These are phyloP conservation scores for Pseudochromis fuscus DNA, from an alignment of 2,797 vertebrate species.

Conservation along the genomic window DNA sequence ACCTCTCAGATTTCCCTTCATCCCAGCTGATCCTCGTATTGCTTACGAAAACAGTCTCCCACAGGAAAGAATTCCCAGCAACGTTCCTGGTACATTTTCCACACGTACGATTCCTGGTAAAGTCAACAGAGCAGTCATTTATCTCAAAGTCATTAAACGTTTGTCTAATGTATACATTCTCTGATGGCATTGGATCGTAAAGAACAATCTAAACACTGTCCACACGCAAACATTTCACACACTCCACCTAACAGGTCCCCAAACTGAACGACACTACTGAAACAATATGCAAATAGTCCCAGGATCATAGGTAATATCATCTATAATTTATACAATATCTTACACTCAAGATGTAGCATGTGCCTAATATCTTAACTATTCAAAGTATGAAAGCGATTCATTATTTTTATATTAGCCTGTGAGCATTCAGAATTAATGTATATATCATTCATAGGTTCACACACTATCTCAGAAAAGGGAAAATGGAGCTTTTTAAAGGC, in stretches of 20 bases:
- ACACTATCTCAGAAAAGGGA: background rate
- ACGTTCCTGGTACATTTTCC: slow-evolving; percentile 89
- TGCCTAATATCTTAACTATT: slow-evolving; percentile 17
- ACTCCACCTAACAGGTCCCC: background rate
- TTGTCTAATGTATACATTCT: slow-evolving; percentile 7
- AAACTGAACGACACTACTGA: background rate
- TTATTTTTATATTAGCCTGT: background rate
- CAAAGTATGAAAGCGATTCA: background rate
- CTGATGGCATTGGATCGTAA: slow-evolving; percentile 1
- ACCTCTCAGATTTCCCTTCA: slow-evolving; percentile 69
- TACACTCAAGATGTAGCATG: background rate
- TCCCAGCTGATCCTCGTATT: slow-evolving; percentile 85
- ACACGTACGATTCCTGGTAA: slow-evolving; percentile 86
- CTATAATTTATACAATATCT: no score
- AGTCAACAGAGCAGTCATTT: slow-evolving; percentile 50
- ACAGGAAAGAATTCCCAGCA: slow-evolving; percentile 89
- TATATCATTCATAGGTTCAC: slow-evolving; percentile 11
- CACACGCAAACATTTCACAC: background rate
- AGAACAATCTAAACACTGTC: background rate
- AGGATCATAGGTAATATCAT: slow-evolving; percentile 19
- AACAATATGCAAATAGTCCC: slow-evolving; percentile 18
- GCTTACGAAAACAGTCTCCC: slow-evolving; percentile 88
- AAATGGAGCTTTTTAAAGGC: background rate
- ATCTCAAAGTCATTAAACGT: slow-evolving; percentile 30
- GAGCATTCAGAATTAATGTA: slow-evolving; percentile 9